These are phyloP conservation scores for Brienomyrus brachyistius DNA, from an alignment of 2,113 vertebrate genomes.

Conservation along the genomic window DNA sequence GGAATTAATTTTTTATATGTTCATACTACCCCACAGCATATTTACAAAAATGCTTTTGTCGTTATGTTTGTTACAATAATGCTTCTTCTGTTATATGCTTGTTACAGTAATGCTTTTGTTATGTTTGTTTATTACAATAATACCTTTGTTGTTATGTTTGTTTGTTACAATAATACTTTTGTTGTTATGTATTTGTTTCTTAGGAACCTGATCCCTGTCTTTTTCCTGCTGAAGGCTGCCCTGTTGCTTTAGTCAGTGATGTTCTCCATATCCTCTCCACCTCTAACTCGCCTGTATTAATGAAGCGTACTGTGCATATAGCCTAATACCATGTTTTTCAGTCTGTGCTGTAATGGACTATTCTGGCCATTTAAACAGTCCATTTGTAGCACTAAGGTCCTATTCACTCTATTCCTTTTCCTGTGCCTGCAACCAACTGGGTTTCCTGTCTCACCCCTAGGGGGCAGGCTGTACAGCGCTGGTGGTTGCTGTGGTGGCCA, in stretches of 20 bases:
- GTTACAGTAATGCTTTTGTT: neutral
- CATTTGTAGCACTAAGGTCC: neutral
- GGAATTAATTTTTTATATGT: neutral
- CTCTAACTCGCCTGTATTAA: slow-evolving; percentile 2
- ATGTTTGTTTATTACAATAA: neutral
- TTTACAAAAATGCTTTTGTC: neutral
- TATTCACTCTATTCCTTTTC: neutral
- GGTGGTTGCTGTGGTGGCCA: slow-evolving; percentile 95
- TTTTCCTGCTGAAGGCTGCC: neutral
- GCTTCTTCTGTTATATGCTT: neutral
- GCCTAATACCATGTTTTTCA: neutral
- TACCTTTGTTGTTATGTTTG: too few relatives aligned
- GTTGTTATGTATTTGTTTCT: neutral
- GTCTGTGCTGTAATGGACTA: slow-evolving; percentile 12
- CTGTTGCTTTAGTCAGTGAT: neutral
- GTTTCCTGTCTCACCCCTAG: slow-evolving; percentile 53
- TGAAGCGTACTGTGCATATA: slow-evolving; percentile 4
- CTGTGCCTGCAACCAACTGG: slow-evolving; percentile 37
- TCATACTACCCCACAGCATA: neutral
- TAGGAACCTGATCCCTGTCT: neutral
- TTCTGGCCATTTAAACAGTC: slow-evolving; percentile 14
- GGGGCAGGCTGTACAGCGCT: slow-evolving; percentile 92
- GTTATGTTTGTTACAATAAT: neutral
- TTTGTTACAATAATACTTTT: neutral
- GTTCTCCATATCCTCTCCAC: neutral